phyloP scores from a whole-genome alignment of 2,797 vertebrate genomes.

The Echeneis naucrates region DNA sequence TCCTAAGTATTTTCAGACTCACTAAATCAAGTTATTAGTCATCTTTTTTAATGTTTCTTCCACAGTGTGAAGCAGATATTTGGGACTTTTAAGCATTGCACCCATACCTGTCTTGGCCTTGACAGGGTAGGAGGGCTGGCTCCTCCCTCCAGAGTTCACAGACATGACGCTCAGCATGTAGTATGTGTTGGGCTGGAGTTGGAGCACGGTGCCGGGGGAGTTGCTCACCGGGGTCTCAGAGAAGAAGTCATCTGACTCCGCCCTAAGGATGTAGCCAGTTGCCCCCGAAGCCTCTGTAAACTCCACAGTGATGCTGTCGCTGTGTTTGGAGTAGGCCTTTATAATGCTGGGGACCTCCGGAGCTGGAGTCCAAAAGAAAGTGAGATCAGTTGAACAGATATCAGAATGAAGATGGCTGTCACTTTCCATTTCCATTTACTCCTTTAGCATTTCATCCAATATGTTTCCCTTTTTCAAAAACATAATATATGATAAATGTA shows the following conservation, averaged over 20 bases:
- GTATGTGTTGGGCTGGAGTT: slow-evolving; percentile 86
- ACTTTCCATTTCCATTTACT: too few relatives aligned
- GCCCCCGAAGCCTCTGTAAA: slow-evolving; percentile 88
- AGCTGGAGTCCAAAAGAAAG: slow-evolving; percentile 75
- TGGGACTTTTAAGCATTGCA: slow-evolving; percentile 13
- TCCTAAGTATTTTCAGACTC: background rate
- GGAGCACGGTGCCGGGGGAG: slow-evolving; percentile 87
- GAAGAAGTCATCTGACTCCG: slow-evolving; percentile 81
- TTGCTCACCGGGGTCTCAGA: slow-evolving; percentile 82
- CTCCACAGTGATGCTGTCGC: slow-evolving; percentile 92
- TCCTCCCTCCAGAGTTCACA: slow-evolving; percentile 86
- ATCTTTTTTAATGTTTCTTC: background rate
- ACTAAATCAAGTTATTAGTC: background rate
- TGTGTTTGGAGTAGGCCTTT: slow-evolving; percentile 91
- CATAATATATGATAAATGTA: background rate
- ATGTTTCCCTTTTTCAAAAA: background rate
- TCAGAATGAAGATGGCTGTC: too few relatives aligned
- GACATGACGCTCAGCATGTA: slow-evolving; percentile 91
- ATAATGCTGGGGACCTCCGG: slow-evolving; percentile 88
- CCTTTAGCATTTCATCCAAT: too few relatives aligned
- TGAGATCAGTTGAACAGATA: slow-evolving; percentile 14
- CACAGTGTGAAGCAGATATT: background rate
- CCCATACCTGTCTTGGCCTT: slow-evolving; percentile 88
- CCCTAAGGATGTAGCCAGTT: slow-evolving; percentile 87
- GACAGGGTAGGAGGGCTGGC: slow-evolving; percentile 87